Evolutionary conservation across 2,113 vertebrate genomes (phyloP).

Genomic region (Sceloporus tristichus): DNA sequence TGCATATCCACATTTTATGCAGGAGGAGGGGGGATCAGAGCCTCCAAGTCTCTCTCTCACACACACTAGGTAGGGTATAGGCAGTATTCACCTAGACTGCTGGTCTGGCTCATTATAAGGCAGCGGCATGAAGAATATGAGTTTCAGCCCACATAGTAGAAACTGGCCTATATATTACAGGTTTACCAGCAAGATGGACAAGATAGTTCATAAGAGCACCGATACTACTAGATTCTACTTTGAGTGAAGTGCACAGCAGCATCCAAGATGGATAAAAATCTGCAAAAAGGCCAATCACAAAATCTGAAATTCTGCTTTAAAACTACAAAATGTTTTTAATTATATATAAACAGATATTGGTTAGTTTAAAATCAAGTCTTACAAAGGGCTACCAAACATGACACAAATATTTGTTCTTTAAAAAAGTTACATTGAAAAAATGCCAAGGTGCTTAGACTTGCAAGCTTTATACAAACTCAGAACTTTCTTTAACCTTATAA

Average conservation of each 20-base stretch:
- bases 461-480: conserved; percentile 16
- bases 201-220: neutral
- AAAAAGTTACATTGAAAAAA: conserved; percentile 27
- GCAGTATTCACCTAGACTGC: neutral
- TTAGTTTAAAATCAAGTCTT: conserved; percentile 28
- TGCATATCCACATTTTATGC: no score
- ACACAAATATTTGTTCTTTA: conserved; percentile 8
- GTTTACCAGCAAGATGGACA: neutral
- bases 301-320: neutral
- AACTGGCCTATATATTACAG: neutral
- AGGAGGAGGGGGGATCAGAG: no score
- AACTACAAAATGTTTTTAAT: conserved; percentile 38
- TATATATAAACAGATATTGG: conserved; percentile 31
- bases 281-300: neutral
- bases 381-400: conserved; percentile 31
- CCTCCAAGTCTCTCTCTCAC: no score
- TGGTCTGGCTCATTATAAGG: neutral
- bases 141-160: neutral
- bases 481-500: conserved; percentile 16
- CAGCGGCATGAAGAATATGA: neutral
- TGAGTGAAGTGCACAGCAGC: neutral
- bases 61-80: no score
- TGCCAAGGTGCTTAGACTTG: conserved; percentile 36
- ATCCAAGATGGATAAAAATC: no score
- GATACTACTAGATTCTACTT: neutral